Evolutionary conservation across 2,797 vertebrate genomes (phyloP).

Genomic region (Picus viridis): DNA sequence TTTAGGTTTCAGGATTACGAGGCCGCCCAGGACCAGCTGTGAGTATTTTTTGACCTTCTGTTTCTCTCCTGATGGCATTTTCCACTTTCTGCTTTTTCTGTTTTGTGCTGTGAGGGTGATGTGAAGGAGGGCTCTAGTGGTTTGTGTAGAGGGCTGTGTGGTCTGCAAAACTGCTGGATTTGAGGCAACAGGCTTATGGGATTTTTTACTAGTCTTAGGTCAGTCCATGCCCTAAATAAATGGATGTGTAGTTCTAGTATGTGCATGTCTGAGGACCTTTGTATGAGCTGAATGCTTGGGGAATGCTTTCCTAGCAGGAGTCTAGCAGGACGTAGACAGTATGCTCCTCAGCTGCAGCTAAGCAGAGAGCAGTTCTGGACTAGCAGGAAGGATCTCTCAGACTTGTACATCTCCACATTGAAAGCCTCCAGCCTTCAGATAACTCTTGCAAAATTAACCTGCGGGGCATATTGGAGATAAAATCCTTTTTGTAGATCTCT

Average conservation of each 20-base stretch:
- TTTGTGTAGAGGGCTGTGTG: too few species aligned
- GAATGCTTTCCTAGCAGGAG: background rate
- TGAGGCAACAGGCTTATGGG: background rate
- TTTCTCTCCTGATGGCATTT: background rate
- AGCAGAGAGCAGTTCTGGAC: background rate
- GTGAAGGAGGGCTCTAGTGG: background rate
- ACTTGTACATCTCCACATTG: background rate
- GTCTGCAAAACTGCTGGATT: background rate
- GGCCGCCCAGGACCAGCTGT: slow-evolving; percentile 91
- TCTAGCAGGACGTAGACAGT: background rate
- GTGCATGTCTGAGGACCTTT: fast-evolving
- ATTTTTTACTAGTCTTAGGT: background rate
- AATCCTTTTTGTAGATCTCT: background rate
- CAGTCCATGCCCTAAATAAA: background rate
- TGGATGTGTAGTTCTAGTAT: background rate
- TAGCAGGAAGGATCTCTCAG: background rate
- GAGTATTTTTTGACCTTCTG: slow-evolving; percentile 67
- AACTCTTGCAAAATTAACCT: background rate
- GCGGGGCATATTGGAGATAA: background rate
- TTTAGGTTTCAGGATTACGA: slow-evolving; percentile 90
- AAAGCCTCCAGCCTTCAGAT: background rate
- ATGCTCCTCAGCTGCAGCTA: fast-evolving
- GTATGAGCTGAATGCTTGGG: background rate
- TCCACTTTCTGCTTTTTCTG: background rate
- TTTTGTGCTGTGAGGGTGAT: background rate